Evolutionary conservation across 2,113 vertebrate species (phyloP).

Genomic region (Oncorhynchus kisutch): DNA sequence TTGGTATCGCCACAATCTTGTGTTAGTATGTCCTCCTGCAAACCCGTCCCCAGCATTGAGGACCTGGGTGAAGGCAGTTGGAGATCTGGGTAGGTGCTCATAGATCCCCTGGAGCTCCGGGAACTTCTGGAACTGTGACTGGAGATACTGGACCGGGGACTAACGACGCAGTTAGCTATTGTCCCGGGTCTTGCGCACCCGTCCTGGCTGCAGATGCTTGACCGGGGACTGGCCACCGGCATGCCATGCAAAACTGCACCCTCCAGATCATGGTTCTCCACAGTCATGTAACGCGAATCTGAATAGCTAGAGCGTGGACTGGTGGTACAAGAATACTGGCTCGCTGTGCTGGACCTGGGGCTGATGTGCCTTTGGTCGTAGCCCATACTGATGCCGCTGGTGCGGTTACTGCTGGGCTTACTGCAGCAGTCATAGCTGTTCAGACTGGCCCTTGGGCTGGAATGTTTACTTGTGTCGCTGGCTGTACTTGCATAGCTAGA

Average conservation of each 20-base stretch:
- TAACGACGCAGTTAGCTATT: constrained; percentile 72
- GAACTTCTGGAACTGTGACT: constrained; percentile 86
- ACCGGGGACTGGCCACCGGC: constrained; percentile 78
- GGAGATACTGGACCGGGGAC: constrained; percentile 88
- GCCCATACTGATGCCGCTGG: constrained; percentile 96
- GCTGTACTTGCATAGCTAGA: constrained; percentile 91
- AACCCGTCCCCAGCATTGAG: constrained; percentile 75
- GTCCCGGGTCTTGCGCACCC: constrained; percentile 66
- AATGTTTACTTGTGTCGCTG: constrained; percentile 87
- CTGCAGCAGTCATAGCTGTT: constrained; percentile 86
- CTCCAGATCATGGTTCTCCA: constrained; percentile 70
- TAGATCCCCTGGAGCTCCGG: constrained; percentile 85
- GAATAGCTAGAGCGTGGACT: constrained; percentile 84
- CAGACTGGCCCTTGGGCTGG: constrained; percentile 88
- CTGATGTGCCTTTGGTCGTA: constrained; percentile 93
- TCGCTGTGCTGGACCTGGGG: constrained; percentile 86
- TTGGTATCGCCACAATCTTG: constrained; percentile 76
- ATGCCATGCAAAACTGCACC: constrained; percentile 59
- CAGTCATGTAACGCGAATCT: constrained; percentile 72
- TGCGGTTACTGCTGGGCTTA: constrained; percentile 90
- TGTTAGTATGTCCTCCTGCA: constrained; percentile 73
- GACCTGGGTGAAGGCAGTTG: constrained; percentile 82
- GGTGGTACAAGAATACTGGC: constrained; percentile 82
- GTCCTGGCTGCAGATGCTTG: constrained; percentile 86
- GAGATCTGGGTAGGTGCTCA: constrained; percentile 84